Evolutionary conservation across 2,797 vertebrate genomes (phyloP), one percentile per base, ranked within the genome.

Genomic region (Echiichthys vipera): DNA sequence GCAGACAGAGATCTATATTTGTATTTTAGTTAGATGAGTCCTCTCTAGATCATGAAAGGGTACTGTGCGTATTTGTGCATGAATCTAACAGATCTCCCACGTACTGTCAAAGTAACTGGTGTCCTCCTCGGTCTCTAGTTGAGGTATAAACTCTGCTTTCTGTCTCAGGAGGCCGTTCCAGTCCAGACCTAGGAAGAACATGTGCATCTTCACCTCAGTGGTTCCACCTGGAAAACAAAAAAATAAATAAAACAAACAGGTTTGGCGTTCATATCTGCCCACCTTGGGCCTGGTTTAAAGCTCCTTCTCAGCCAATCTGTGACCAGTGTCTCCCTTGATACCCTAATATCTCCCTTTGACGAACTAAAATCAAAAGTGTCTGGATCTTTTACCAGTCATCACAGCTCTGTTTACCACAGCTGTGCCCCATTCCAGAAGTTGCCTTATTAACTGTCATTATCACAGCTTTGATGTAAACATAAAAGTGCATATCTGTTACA

Each of bases 81-180:
- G 51, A 42, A 75, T 65, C 5, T 20, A 22, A 11, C 24, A 9
- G 30, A 5, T 34, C 5, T 46, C 51, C 20, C 29, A 84, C 96
- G 67, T 90, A 98, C 97, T 97, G 93, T 98, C 97, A 13, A 98
- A 98, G 88, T 98, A 98, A 84, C 97, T 98, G 75, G 97, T 98
- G 90, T 98, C 97, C 0, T 98, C 97, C 56, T 98, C 97, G 0
- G 96, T 96, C 80, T 98, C 97, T 0, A 98, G 89, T 63, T 98
- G 97, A 0, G 97, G 97, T 81, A 98, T 95, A 42, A 98, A 98
- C 86, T 98, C 97, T 0, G 97, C 97, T 85, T 98, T 98, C 91
- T 98, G 97, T 39, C 97, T 91, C 66, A 98, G 89, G 17, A 98
- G 95, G 27, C 97, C 95, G 0, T 95, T 96, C 97, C 97, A 98